Evolutionary conservation across 2,888 invertebrate species (phyloP).

Genomic region (Ephialtes manifestator): DNA sequence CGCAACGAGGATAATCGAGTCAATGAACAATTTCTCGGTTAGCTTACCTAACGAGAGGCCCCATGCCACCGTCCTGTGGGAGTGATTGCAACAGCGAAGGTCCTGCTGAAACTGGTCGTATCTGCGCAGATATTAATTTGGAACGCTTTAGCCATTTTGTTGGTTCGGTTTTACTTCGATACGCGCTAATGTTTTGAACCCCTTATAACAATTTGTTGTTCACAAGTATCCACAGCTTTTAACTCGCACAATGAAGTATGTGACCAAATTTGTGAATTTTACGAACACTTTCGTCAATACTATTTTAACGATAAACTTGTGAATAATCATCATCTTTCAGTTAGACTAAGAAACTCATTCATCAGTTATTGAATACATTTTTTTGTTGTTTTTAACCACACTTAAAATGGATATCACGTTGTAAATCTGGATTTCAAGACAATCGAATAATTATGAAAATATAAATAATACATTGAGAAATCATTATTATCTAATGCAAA

Average conservation of each 20-base stretch:
- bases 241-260: no score
- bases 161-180: not conserved
- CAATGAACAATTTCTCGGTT: slow-evolving; percentile 3
- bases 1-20: not conserved
- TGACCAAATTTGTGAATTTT: no score
- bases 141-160: slow-evolving; percentile 10
- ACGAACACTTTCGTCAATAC: no score
- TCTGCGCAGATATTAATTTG: slow-evolving; percentile 81
- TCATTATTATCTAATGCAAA: not conserved
- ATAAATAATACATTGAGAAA: slow-evolving; percentile 45
- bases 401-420: not conserved
- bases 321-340: no score
- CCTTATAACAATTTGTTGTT: no score
- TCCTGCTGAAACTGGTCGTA: slow-evolving; percentile 88
- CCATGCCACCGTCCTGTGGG: slow-evolving; percentile 86
- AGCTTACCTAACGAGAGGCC: slow-evolving; percentile 88
- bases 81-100: slow-evolving; percentile 87
- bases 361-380: no score
- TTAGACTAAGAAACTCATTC: no score
- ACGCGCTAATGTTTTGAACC: no score
- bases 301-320: no score
- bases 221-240: no score
- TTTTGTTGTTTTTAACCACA: not conserved
- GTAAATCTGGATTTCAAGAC: not conserved
- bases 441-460: not conserved